Evolutionary conservation across 2,888 invertebrate species (phyloP).

Genomic region (Nineta flava): DNA sequence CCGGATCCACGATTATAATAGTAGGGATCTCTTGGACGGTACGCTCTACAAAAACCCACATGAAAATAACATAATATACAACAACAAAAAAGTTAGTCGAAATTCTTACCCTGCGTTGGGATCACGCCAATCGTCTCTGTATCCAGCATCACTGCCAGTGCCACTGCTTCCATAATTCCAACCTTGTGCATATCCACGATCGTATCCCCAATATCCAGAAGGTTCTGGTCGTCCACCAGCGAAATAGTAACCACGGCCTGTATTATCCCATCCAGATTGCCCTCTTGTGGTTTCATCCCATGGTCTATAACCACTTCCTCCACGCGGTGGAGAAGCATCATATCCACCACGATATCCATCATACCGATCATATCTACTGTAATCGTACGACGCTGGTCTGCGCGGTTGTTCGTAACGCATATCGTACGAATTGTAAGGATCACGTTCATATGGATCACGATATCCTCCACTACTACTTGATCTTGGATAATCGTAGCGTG

Average conservation of each 20-base stretch:
- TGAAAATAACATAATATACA: not conserved
- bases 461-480: not conserved
- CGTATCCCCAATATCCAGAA: conserved; percentile 19
- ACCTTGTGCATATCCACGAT: conserved; percentile 16
- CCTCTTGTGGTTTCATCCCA: conserved; percentile 44
- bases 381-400: not conserved
- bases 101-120: conserved; percentile 14
- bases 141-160: conserved; percentile 12
- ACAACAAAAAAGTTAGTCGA: not conserved
- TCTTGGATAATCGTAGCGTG: not conserved
- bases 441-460: conserved; percentile 3
- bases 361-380: conserved; percentile 19
- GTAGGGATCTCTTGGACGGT: conserved; percentile 19
- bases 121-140: conserved; percentile 17
- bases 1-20: not conserved
- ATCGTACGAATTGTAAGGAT: conserved; percentile 10
- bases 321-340: conserved; percentile 17
- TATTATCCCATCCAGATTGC: conserved; percentile 44
- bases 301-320: conserved; percentile 28
- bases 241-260: conserved; percentile 43
- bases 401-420: conserved; percentile 6
- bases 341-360: conserved; percentile 31
- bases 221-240: conserved; percentile 35
- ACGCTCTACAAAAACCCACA: not conserved
- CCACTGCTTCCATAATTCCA: conserved; percentile 16